Evolutionary conservation across 2,888 invertebrate genomes (phyloP), one percentile per base, ranked within the genome.

Genomic region (Stenurella melanura): DNA sequence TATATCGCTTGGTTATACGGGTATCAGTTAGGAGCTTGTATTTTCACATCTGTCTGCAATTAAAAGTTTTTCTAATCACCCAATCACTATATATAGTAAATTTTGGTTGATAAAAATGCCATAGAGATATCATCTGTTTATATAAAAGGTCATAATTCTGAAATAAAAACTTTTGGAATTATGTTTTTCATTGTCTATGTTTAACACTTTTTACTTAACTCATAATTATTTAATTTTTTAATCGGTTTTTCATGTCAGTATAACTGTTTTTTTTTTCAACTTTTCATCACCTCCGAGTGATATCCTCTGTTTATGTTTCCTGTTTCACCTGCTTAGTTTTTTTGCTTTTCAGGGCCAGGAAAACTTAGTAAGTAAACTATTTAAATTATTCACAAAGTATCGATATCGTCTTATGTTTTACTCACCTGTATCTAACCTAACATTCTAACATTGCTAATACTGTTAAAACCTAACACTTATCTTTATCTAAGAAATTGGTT

Each of bases 331-430:
- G 87, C 86, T 86, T 87, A 56, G 18, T 81, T 84, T 87, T 89
- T 88, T 89, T 88, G 87, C 87, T 86, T 93, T 93, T 89, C 93
- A 93, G 93, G 93, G 91, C 87, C 91, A 92, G 91, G 93, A 92
- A 87, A 92, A 91, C 88, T 91, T 93, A 91, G 93, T 93, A 93
- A 93, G 93, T 93, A 92, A 88, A 42, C 17, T 70, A 74, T 60
- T 71, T 61, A 34, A 60, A 66, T 67, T 57, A 50, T 54, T 0
- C 50, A 15, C 50, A 50, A 50, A 50, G 4, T 50, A 50, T 50
- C 50, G n/a, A 1, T 50, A 50, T 50, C n/a, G 50, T 50, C 50
- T 50, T 50, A 11, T 50, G n/a, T 50, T 50, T n/a, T 50, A 50
- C 50, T 50, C 50, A 50, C 50, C 50, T 50, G 50, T 50, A 50